Evolutionary conservation across 2,797 vertebrate genomes (phyloP).

Genomic region (Argyrosomus regius): DNA sequence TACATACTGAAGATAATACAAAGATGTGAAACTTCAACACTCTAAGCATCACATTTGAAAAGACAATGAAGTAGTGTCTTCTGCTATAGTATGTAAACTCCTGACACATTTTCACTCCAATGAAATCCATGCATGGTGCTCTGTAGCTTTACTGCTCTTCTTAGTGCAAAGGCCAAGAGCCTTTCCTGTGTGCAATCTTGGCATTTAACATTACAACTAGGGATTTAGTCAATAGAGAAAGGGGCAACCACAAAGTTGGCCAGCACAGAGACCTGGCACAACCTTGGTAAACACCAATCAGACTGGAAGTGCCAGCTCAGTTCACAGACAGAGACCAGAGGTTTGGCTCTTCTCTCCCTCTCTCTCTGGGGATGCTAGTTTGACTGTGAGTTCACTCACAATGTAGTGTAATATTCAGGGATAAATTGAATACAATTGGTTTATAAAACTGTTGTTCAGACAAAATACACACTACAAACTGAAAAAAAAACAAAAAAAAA

Average conservation of each 20-base stretch:
- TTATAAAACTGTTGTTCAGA: conserved; percentile 22
- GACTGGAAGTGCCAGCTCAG: conserved; percentile 60
- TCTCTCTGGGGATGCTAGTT: neutral
- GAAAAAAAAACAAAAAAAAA: neutral
- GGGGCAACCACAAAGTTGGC: conserved; percentile 62
- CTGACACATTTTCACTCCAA: neutral
- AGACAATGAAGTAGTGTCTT: neutral
- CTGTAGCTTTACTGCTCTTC: neutral
- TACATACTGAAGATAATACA: neutral
- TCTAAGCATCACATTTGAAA: neutral
- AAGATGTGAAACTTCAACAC: conserved; percentile 1
- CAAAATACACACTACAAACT: conserved; percentile 16
- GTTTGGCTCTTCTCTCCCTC: conserved; percentile 41
- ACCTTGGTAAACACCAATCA: conserved; percentile 69
- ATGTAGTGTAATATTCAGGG: neutral
- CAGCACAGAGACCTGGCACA: conserved; percentile 67
- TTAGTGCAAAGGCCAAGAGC: conserved; percentile 30
- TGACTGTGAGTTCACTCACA: neutral
- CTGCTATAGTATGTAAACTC: neutral
- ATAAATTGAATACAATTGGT: conserved; percentile 1
- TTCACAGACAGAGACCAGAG: conserved; percentile 54
- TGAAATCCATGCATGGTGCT: conserved; percentile 1
- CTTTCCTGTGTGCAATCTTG: conserved; percentile 19
- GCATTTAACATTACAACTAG: conserved; percentile 38
- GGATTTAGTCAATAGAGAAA: conserved; percentile 47